Percentiles rank a stretch among this genome's conserved stretches.
Conservation (phyloP, 2,113 vertebrate species). For the Oreochromis tanganicae region DNA sequence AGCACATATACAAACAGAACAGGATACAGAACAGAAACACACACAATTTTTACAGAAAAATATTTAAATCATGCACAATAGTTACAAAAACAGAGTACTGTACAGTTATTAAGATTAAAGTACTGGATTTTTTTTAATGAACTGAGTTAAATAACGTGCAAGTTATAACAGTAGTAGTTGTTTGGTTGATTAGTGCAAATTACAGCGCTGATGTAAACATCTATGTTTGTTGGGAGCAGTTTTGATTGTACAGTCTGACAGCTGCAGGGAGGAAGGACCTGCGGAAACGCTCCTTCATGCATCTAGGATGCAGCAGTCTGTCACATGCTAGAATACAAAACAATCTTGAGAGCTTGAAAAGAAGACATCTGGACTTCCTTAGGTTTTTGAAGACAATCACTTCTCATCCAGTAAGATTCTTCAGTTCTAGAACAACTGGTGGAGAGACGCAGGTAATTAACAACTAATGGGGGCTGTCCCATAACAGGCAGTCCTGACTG, state of each 20-base stretch:
- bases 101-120: not conserved
- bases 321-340: not conserved
- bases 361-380: not conserved
- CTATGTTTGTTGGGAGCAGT: not conserved
- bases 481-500: not conserved
- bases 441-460: not conserved
- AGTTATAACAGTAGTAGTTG: not conserved
- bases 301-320: not conserved
- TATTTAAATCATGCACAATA: not conserved
- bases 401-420: not conserved
- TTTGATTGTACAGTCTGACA: not conserved
- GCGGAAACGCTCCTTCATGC: accelerated
- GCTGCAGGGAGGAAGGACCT: not conserved
- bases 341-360: not conserved
- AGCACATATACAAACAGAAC: not conserved
- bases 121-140: not conserved
- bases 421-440: not conserved
- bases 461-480: not conserved
- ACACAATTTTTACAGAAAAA: not conserved
- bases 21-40: not conserved
- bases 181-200: not conserved
- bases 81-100: not conserved
- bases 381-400: not conserved
- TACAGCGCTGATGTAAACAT: not conserved
- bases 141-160: not conserved